Percentiles rank a stretch among this genome's conserved stretches.
Conservation (phyloP, 2,113 vertebrate genomes). For the Pogona vitticeps region DNA sequence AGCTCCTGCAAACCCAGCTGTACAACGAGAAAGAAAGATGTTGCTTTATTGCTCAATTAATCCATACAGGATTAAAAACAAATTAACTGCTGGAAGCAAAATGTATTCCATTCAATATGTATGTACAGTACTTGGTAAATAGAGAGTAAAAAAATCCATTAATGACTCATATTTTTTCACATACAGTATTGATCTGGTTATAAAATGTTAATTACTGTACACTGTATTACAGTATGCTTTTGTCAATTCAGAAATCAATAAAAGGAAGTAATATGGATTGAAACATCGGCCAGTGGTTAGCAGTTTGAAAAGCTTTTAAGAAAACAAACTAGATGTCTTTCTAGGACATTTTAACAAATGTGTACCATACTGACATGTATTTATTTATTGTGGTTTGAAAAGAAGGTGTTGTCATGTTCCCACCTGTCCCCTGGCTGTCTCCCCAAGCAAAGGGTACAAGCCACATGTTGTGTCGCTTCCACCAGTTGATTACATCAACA, state of each 20-base stretch:
- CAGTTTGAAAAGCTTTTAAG: conserved; percentile 26
- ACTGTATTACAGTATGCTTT: not conserved
- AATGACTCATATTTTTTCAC: not conserved
- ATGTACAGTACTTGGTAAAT: conserved; percentile 31
- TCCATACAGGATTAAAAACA: conserved; percentile 1
- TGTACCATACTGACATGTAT: not conserved
- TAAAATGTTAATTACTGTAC: conserved; percentile 25
- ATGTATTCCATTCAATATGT: not conserved
- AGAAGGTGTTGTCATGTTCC: too few species aligned
- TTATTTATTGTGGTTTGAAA: too few species aligned
- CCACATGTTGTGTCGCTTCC: too few species aligned
- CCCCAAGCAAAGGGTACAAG: too few species aligned
- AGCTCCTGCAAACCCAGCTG: not conserved
- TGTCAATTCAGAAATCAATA: conserved; percentile 6
- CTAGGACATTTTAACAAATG: not conserved
- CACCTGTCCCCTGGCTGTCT: too few species aligned
- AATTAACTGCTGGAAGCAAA: conserved; percentile 23
- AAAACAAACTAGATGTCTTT: not conserved
- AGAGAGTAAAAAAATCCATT: conserved; percentile 9
- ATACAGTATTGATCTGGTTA: not conserved
- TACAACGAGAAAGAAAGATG: not conserved
- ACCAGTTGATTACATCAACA: too few species aligned
- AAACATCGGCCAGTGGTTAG: not conserved
- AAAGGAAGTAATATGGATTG: not conserved
- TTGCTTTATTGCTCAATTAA: conserved; percentile 16